Evolutionary conservation across 2,113 vertebrate genomes (phyloP).

Genomic region (Urocolius indicus): DNA sequence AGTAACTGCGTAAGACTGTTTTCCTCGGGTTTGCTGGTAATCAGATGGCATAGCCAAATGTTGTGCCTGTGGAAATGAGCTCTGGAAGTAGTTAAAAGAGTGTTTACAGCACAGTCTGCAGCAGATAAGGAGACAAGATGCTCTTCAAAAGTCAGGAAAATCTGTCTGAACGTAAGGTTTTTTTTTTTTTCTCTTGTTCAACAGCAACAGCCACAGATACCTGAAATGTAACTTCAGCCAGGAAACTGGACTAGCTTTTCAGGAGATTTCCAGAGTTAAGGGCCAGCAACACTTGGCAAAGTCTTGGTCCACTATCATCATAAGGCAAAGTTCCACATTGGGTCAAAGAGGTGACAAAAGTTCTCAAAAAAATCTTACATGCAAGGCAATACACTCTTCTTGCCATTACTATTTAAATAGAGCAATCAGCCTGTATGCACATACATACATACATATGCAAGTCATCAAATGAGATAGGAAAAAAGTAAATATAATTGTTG

Average conservation of each 20-base stretch:
- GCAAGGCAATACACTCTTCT: not conserved
- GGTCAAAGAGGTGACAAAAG: not conserved
- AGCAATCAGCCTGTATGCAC: not conserved
- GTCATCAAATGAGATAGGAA: not conserved
- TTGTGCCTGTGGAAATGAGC: constrained; percentile 46
- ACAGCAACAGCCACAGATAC: not conserved
- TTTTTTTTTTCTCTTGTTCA: not conserved
- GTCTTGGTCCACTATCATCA: not conserved
- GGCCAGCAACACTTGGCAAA: not conserved
- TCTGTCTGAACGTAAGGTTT: rapidly evolving
- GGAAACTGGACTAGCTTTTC: not conserved
- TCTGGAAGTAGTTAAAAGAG: constrained; percentile 64
- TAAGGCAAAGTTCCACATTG: not conserved
- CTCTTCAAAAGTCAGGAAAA: constrained; percentile 42
- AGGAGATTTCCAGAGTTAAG: not conserved
- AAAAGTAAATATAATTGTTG: not conserved
- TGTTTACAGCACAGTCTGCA: constrained; percentile 51
- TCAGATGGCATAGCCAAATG: constrained; percentile 25
- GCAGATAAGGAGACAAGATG: constrained; percentile 60
- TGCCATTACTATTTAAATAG: not conserved
- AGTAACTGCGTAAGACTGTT: not conserved
- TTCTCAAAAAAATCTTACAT: not conserved
- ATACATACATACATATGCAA: not conserved
- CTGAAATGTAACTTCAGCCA: not conserved
- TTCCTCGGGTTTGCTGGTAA: not conserved